Evolutionary conservation across 2,888 invertebrate genomes (phyloP).

Genomic region (Resseliella maxima): DNA sequence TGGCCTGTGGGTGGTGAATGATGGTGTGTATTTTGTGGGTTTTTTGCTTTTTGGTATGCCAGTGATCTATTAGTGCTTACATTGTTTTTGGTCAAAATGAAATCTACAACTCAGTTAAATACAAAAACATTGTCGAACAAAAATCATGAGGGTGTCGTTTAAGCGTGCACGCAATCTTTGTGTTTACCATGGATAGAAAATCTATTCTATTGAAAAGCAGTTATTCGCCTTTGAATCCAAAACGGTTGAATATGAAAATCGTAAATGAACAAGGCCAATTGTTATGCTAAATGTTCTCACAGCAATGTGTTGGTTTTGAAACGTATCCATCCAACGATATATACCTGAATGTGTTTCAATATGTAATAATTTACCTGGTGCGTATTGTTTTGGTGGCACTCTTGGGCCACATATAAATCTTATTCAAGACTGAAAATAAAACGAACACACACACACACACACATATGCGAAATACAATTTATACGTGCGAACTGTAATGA

Average conservation of each 20-base stretch:
- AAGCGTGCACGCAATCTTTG: constrained; percentile 17
- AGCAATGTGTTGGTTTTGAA: too few relatives aligned
- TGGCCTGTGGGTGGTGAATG: neutral
- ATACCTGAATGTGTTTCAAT: too few relatives aligned
- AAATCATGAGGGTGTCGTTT: neutral
- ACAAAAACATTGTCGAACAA: constrained; percentile 5
- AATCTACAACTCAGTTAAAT: neutral
- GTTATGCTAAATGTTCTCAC: neutral
- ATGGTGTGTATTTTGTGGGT: neutral
- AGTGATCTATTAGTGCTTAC: constrained; percentile 43
- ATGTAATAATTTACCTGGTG: too few relatives aligned
- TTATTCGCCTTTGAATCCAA: neutral
- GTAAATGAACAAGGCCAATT: neutral
- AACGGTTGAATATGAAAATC: neutral
- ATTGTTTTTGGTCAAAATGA: constrained; percentile 21
- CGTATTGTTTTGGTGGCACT: too few relatives aligned
- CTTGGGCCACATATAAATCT: neutral
- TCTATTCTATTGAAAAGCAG: neutral
- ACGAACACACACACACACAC: too few relatives aligned
- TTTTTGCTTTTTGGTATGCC: constrained; percentile 5
- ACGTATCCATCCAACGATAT: too few relatives aligned
- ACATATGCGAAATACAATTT: too few relatives aligned
- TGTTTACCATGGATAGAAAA: neutral
- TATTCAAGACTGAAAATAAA: neutral
- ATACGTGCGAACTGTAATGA: neutral